These are phyloP conservation scores for Sus scrofa DNA, from an alignment of 2,113 vertebrate species.

Conservation along the genomic window DNA sequence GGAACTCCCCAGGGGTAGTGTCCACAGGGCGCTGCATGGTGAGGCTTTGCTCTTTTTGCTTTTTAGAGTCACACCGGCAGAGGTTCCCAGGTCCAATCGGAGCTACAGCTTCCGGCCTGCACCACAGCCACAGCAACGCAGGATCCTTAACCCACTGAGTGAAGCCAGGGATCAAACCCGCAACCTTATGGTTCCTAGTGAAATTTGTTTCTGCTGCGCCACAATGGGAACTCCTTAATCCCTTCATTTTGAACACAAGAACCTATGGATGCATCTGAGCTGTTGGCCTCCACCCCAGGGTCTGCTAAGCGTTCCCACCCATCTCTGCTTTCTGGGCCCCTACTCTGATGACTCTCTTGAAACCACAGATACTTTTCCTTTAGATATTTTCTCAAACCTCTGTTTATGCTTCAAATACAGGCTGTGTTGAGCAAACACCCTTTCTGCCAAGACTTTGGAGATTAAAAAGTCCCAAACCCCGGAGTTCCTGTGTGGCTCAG, in stretches of 20 bases:
- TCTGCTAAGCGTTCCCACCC: background rate
- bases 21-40: too few relatives aligned
- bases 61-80: too few relatives aligned
- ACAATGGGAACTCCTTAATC: background rate
- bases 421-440: background rate
- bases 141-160: too few relatives aligned
- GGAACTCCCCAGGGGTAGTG: background rate
- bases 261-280: fast-evolving
- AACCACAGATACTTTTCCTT: background rate
- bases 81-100: too few relatives aligned
- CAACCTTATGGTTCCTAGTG: too few relatives aligned
- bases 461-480: background rate
- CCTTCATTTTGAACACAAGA: background rate
- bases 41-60: too few relatives aligned
- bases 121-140: too few relatives aligned
- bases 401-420: background rate
- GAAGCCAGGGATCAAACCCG: too few relatives aligned
- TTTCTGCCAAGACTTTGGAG: background rate
- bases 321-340: background rate
- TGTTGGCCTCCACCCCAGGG: background rate
- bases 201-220: too few relatives aligned
- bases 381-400: background rate
- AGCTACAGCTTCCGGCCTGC: too few relatives aligned
- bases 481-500: too few relatives aligned
- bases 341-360: background rate